Evolutionary conservation across 2,888 invertebrate species (phyloP).

Genomic region (Sericinus montela): DNA sequence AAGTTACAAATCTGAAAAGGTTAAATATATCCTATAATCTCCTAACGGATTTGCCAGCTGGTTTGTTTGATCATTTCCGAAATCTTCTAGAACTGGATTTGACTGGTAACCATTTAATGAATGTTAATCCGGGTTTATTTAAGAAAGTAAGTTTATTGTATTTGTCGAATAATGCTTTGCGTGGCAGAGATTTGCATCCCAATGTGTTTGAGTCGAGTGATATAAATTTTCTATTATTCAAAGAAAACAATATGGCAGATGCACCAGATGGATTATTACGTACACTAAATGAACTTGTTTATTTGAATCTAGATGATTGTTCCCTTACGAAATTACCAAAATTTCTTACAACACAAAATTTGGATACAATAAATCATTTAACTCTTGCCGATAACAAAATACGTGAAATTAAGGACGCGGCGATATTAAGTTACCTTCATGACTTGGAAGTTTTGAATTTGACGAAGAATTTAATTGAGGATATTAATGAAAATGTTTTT

Average conservation of each 20-base stretch:
- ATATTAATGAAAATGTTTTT: conserved; percentile 42
- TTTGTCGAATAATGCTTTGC: conserved; percentile 42
- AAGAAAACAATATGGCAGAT: conserved; percentile 45
- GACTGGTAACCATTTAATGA: conserved; percentile 38
- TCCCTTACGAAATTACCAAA: conserved; percentile 43
- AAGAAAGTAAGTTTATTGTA: conserved; percentile 39
- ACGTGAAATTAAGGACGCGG: conserved; percentile 30
- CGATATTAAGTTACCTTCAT: conserved; percentile 37
- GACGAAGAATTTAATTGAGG: conserved; percentile 44
- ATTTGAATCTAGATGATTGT: conserved; percentile 45
- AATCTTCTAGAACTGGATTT: conserved; percentile 45
- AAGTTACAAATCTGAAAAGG: conserved; percentile 31
- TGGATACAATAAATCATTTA: conserved; percentile 47
- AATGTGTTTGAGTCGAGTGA: conserved; percentile 32
- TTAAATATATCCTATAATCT: conserved; percentile 48
- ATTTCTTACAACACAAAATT: conserved; percentile 42
- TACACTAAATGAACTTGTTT: conserved; percentile 32
- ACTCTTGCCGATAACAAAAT: conserved; percentile 52
- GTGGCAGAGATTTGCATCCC: conserved; percentile 36
- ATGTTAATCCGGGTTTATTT: conserved; percentile 33
- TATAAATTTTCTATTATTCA: conserved; percentile 42
- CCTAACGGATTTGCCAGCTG: conserved; percentile 39
- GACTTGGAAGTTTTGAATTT: conserved; percentile 50
- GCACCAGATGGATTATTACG: conserved; percentile 38
- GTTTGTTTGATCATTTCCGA: conserved; percentile 42